A percentile compares a stretch with the other conserved stretches of the same genome.
phyloP scores from a whole-genome alignment of 2,113 vertebrate genomes.

The Nyctereutes procyonoides region DNA sequence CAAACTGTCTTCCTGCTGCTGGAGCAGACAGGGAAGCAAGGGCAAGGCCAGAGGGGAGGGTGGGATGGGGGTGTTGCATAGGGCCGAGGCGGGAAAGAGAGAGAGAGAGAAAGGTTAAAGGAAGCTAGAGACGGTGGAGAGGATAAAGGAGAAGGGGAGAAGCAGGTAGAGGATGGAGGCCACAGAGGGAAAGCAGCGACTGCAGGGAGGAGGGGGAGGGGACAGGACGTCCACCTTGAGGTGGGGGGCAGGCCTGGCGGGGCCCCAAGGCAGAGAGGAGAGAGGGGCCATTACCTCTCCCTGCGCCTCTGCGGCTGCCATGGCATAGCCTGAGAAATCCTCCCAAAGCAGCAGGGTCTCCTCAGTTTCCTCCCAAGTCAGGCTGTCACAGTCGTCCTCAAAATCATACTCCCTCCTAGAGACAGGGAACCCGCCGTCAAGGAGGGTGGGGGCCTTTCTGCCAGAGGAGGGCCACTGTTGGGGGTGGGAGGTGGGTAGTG shows the following conservation, averaged over 20 bases:
- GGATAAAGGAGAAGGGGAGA: not conserved
- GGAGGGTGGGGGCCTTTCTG: not conserved
- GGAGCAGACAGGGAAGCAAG: constrained; percentile 58
- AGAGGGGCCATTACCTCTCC: constrained; percentile 90
- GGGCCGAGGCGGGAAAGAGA: constrained; percentile 34
- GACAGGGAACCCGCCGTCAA: constrained; percentile 68
- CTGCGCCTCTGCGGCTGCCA: constrained; percentile 92
- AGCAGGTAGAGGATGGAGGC: not conserved
- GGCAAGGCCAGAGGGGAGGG: not conserved
- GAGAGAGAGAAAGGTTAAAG: constrained; percentile 62
- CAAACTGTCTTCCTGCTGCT: constrained; percentile 94
- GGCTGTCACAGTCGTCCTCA: constrained; percentile 98
- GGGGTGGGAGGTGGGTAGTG: no score
- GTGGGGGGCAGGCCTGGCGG: not conserved
- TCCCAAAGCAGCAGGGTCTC: constrained; percentile 98
- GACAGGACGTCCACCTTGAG: not conserved
- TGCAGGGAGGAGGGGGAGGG: fast-evolving
- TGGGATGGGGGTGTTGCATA: not conserved
- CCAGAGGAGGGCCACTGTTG: not conserved
- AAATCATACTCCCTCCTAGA: constrained; percentile 96
- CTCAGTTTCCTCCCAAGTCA: constrained; percentile 98
- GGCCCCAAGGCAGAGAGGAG: not conserved
- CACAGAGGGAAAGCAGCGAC: constrained; percentile 37
- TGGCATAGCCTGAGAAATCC: constrained; percentile 96
- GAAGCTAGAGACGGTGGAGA: not conserved